Evolutionary conservation across 2,113 vertebrate species (phyloP).

Genomic region (Bothrops jararaca): DNA sequence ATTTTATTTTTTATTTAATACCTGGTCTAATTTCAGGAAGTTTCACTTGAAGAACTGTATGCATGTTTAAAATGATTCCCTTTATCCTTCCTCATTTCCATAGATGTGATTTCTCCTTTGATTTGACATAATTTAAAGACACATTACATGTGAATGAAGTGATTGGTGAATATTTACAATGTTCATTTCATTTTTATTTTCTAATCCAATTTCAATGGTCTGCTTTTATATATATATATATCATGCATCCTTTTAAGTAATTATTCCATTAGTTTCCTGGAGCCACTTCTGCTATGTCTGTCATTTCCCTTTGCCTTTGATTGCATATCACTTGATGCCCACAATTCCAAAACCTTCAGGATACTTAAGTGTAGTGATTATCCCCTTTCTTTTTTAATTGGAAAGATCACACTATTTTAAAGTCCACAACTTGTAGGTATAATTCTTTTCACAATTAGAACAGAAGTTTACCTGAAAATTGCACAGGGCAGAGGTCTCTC

Average conservation of each 20-base stretch:
- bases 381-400: neutral
- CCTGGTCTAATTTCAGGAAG: conserved; percentile 64
- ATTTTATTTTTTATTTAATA: conserved; percentile 67
- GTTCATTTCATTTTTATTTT: conserved; percentile 84
- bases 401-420: neutral
- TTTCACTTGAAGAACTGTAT: conserved; percentile 72
- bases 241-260: conserved; percentile 83
- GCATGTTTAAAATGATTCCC: conserved; percentile 80
- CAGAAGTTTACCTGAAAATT: neutral
- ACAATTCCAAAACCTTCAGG: conserved; percentile 57
- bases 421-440: neutral
- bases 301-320: conserved; percentile 68
- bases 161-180: conserved; percentile 84
- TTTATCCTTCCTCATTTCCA: conserved; percentile 77
- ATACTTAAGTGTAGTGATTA: conserved; percentile 11
- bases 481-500: neutral
- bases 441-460: rapidly evolving
- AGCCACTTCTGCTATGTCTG: conserved; percentile 68
- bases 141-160: conserved; percentile 82
- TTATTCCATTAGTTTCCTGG: conserved; percentile 76
- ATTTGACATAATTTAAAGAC: conserved; percentile 85
- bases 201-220: conserved; percentile 80
- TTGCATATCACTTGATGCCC: conserved; percentile 67
- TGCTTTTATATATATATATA: no score
- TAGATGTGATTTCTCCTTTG: conserved; percentile 82